phyloP scores from a whole-genome alignment of 2,797 vertebrate species.

The Amblyopsis hoosieri region DNA sequence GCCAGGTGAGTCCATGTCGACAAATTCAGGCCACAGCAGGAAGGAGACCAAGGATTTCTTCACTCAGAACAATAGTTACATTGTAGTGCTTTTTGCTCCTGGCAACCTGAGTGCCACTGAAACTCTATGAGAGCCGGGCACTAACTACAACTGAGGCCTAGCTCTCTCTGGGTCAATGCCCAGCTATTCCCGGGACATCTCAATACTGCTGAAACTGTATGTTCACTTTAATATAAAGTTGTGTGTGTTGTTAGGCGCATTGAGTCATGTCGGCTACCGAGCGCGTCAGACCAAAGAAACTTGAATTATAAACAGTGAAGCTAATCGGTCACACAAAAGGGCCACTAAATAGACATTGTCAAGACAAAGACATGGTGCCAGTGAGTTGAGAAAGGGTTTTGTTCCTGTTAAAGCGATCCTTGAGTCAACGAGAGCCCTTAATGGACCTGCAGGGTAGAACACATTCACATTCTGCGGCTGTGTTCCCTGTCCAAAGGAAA shows the following conservation, averaged over 20 bases:
- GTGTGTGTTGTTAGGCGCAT: not conserved
- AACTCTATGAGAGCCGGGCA: slow-evolving; percentile 13
- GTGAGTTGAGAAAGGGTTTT: slow-evolving; percentile 30
- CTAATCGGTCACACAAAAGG: slow-evolving; percentile 19
- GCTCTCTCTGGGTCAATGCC: not conserved
- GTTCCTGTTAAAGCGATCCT: slow-evolving; percentile 33
- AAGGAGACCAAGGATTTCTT: slow-evolving; percentile 5
- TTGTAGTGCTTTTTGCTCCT: slow-evolving; percentile 9
- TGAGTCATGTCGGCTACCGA: slow-evolving; percentile 5
- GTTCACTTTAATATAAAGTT: too few species aligned
- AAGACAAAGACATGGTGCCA: slow-evolving; percentile 28
- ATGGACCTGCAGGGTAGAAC: slow-evolving; percentile 19
- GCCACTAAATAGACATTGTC: slow-evolving; percentile 35
- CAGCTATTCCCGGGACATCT: slow-evolving; percentile 1
- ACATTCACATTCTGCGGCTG: slow-evolving; percentile 21
- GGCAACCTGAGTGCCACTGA: slow-evolving; percentile 6
- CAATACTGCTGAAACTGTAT: not conserved
- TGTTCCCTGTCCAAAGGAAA: slow-evolving; percentile 22
- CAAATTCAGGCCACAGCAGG: not conserved
- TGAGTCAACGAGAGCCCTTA: slow-evolving; percentile 38
- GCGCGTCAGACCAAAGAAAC: slow-evolving; percentile 17
- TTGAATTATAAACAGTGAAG: slow-evolving; percentile 9
- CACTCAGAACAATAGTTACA: slow-evolving; percentile 26
- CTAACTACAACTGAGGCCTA: not conserved
- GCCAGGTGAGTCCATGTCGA: slow-evolving; percentile 3